phyloP scores from a whole-genome alignment of 2,113 vertebrate species.

The Furnarius figulus region DNA sequence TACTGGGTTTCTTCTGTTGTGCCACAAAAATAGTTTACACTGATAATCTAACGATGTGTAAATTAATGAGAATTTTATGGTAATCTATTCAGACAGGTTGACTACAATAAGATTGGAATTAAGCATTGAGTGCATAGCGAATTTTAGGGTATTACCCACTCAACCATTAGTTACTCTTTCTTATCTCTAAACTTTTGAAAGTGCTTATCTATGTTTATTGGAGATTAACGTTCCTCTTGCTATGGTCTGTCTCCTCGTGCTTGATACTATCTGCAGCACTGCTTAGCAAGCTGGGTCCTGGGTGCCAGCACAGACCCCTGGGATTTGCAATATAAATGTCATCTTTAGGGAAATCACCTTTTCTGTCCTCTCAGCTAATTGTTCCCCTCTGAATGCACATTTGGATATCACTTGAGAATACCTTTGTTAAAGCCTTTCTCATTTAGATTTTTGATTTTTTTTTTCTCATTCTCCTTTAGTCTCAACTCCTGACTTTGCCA shows the following conservation, averaged over 20 bases:
- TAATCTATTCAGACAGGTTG: not conserved
- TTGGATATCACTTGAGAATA: not conserved
- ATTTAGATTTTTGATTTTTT: not conserved
- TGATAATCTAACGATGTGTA: not conserved
- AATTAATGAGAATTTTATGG: not conserved
- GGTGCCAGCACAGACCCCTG: not conserved
- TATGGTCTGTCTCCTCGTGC: not conserved
- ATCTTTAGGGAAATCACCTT: not conserved
- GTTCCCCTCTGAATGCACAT: not conserved
- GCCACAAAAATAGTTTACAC: not conserved
- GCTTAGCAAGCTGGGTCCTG: not conserved
- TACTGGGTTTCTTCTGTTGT: not conserved
- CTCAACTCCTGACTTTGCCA: not conserved
- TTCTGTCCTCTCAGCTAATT: not conserved
- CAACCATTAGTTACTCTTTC: slow-evolving; percentile 40
- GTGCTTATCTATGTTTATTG: slow-evolving; percentile 39
- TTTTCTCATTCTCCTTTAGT: not conserved
- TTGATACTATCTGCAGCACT: not conserved
- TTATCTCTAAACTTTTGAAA: slow-evolving; percentile 45
- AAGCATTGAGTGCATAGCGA: not conserved
- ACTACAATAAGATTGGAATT: not conserved
- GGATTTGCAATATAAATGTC: not conserved
- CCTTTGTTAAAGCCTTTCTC: not conserved
- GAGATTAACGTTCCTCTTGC: slow-evolving; percentile 37
- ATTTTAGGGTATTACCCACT: slow-evolving; percentile 6